Base-by-base conservation (phyloP, 2,888 invertebrate genomes). In the Drosophila paramelanica region DNA sequence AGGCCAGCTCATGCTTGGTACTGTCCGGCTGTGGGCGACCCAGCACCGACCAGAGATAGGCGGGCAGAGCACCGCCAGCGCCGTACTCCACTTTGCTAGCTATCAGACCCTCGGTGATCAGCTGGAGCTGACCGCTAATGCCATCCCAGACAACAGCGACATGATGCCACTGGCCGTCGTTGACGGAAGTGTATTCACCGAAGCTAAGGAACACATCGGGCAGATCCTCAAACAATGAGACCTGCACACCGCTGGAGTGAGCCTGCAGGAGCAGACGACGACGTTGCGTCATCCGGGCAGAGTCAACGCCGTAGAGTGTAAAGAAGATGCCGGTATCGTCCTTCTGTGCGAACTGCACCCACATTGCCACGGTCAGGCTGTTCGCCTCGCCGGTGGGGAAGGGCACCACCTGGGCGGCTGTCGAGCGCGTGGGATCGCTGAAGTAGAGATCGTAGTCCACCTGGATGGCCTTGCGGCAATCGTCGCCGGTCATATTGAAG, bases 401-500 rank as follows among this genome's bases (percentile, higher is more conserved):
- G 57, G 98, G 98, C 88, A 98, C 96, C 13, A 97, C 95, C 93
- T 98, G 96, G 25, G 98, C 96, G 5, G 98, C 99, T 81, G 97
- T 97, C 68, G 98, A 97, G 13, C 98, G 95, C 13, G 96, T 94
- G 47, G 97, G 95, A 91, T 98, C 98, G 88, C 97, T 97, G 93
- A 99, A 98, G 94, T 97, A 97, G 10, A 99, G 93, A 91, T 99
- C 99, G 92, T 99, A 99, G 92, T 99, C 98, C n/a, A 98, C 97
- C 93, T 98, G 98, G 81, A 99, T 97, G n/a, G 97, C 96, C 94
- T 99, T 99, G 90, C 98, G 95, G 90, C 99, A 99, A 90, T 98
- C 97, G 90, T 98, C 98, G 53, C 99, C 99, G 23, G 98, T 99
- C 87, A 98, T 94, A 90, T 98, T 98, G 92, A 98, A 98, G 8